These are phyloP conservation scores for Drosophila jambulina DNA, from an alignment of 1,140 invertebrate genomes.

Conservation along the genomic window DNA sequence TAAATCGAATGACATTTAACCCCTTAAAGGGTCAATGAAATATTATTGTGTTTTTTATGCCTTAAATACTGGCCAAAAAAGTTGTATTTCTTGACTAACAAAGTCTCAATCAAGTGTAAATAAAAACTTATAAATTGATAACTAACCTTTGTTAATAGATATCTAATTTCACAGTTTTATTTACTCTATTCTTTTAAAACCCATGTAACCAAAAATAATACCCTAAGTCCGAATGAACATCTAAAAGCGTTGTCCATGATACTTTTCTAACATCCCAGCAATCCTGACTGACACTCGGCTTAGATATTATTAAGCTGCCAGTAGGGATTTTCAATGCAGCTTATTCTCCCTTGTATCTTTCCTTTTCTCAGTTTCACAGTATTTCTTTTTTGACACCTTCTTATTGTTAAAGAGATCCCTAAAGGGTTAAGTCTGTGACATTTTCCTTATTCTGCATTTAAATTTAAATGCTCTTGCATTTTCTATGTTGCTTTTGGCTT, in stretches of 20 bases:
- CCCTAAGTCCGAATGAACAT: not conserved
- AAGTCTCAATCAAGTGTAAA: not conserved
- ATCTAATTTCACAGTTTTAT: not conserved
- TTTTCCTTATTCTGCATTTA: conserved; percentile 6
- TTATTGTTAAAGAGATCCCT: not conserved
- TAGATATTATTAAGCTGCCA: not conserved
- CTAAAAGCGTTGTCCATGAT: no score
- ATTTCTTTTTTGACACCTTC: conserved; percentile 1
- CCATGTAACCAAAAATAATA: no score
- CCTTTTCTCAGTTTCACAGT: not conserved
- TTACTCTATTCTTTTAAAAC: not conserved
- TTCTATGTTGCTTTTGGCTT: conserved; percentile 34
- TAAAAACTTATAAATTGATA: not conserved
- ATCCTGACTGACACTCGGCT: not conserved
- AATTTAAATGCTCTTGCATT: conserved; percentile 45
- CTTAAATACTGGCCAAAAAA: not conserved
- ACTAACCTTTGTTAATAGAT: not conserved
- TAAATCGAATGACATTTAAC: conserved; percentile 6
- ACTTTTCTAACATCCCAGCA: not conserved
- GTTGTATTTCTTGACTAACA: no score
- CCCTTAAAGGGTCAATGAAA: no score
- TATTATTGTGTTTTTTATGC: no score
- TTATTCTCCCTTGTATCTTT: not conserved
- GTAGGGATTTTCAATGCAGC: not conserved
- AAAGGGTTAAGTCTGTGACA: conserved; percentile 19